Conservation (phyloP, 1,140 invertebrate genomes). For the Lasaia peninsularis region DNA sequence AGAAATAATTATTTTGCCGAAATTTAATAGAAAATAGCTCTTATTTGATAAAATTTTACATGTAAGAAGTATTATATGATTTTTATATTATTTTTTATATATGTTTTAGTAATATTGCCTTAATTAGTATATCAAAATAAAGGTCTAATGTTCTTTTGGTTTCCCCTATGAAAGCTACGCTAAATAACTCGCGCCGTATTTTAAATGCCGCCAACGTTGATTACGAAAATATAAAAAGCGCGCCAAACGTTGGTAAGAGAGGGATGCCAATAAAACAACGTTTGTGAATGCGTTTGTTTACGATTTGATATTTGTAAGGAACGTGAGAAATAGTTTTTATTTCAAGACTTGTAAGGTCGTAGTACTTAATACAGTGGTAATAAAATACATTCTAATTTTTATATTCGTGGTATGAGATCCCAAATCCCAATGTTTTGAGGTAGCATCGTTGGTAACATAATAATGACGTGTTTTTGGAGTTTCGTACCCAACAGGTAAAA, state of each 20-base stretch:
- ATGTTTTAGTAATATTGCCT: slow-evolving; percentile 39
- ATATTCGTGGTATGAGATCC: background rate
- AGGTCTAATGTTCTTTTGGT: slow-evolving; percentile 54
- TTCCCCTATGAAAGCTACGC: slow-evolving; percentile 58
- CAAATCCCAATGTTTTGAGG: no score
- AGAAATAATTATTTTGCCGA: slow-evolving; percentile 49
- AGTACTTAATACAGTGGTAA: slow-evolving; percentile 53
- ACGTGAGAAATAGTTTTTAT: slow-evolving; percentile 73
- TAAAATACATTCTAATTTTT: slow-evolving; percentile 52
- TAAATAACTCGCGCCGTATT: slow-evolving; percentile 70
- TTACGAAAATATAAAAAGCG: slow-evolving; percentile 70
- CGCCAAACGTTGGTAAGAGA: slow-evolving; percentile 68
- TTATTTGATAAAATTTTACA: slow-evolving; percentile 33
- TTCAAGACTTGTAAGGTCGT: slow-evolving; percentile 59
- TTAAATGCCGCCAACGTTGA: slow-evolving; percentile 73
- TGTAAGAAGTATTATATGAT: slow-evolving; percentile 29
- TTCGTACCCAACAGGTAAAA: no score
- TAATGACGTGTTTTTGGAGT: no score
- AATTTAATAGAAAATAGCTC: slow-evolving; percentile 37
- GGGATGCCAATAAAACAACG: slow-evolving; percentile 74
- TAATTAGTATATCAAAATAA: slow-evolving; percentile 72
- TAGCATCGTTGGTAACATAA: no score
- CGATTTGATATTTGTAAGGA: slow-evolving; percentile 68
- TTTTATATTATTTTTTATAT: slow-evolving; percentile 39
- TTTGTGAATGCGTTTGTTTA: slow-evolving; percentile 71